These are phyloP conservation scores for Pholis gunnellus DNA, from an alignment of 2,113 vertebrate genomes.

Conservation along the genomic window DNA sequence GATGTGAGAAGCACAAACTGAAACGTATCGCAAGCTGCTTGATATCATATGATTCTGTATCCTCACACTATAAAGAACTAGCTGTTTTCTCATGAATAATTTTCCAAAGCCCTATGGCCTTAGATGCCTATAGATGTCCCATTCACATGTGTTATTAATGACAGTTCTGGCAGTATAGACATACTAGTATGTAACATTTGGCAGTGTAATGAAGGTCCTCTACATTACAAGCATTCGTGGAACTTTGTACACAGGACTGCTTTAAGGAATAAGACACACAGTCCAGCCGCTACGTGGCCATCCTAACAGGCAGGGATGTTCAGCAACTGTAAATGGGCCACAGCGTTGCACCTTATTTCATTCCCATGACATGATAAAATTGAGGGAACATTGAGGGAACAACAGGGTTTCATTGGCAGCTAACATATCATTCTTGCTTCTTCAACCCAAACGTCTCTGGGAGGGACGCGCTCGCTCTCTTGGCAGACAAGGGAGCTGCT, in stretches of 20 bases:
- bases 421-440: slow-evolving; percentile 33
- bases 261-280: too few species aligned
- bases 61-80: slow-evolving; percentile 5
- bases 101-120: slow-evolving; percentile 25
- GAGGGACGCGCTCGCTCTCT: slow-evolving; percentile 45
- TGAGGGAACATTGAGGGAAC: too few species aligned
- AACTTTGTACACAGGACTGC: too few species aligned
- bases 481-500: slow-evolving; percentile 65
- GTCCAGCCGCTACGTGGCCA: too few species aligned
- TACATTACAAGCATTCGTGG: too few species aligned
- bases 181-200: too few species aligned
- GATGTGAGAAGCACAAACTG: slow-evolving; percentile 9
- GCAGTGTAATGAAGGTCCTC: too few species aligned
- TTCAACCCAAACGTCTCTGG: slow-evolving; percentile 58
- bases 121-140: slow-evolving; percentile 23
- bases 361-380: slow-evolving; percentile 54
- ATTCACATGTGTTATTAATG: slow-evolving; percentile 7
- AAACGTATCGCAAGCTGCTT: not conserved
- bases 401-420: slow-evolving; percentile 66
- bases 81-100: not conserved
- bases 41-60: not conserved
- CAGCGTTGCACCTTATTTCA: slow-evolving; percentile 29
- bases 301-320: slow-evolving; percentile 3
- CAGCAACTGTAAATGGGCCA: slow-evolving; percentile 16
- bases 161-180: not conserved